Conservation (phyloP, 2,888 invertebrate genomes). For the Dicycla oo region DNA sequence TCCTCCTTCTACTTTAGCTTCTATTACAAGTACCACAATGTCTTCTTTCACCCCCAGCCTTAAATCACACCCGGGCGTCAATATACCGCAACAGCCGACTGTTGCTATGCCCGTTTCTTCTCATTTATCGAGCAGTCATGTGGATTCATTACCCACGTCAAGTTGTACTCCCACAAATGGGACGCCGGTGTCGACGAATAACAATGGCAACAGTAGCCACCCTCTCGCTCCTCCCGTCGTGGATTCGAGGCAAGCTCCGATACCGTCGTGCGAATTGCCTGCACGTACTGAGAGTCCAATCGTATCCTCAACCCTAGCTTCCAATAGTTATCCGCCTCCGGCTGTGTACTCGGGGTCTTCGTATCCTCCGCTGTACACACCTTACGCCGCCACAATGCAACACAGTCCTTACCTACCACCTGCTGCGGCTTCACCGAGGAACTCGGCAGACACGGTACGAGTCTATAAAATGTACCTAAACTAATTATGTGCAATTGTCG, state of each 20-base stretch:
- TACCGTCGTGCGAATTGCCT: slow-evolving; percentile 88
- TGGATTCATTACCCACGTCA: slow-evolving; percentile 75
- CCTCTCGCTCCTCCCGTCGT: slow-evolving; percentile 79
- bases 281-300: slow-evolving; percentile 81
- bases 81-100: slow-evolving; percentile 73
- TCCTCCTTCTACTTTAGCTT: slow-evolving; percentile 75
- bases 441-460: slow-evolving; percentile 89
- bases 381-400: slow-evolving; percentile 93
- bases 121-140: slow-evolving; percentile 77
- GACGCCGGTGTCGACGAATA: slow-evolving; percentile 76
- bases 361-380: slow-evolving; percentile 93
- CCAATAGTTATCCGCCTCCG: slow-evolving; percentile 91
- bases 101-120: slow-evolving; percentile 74
- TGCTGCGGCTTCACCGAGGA: slow-evolving; percentile 91
- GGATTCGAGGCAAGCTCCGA: slow-evolving; percentile 82
- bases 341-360: slow-evolving; percentile 92
- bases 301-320: slow-evolving; percentile 92
- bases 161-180: slow-evolving; percentile 74
- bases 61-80: slow-evolving; percentile 80
- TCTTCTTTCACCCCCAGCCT: slow-evolving; percentile 81
- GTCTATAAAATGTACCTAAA: neutral
- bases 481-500: neutral
- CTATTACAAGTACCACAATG: slow-evolving; percentile 78
- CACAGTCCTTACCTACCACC: slow-evolving; percentile 94
- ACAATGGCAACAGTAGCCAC: slow-evolving; percentile 79